Base-by-base conservation (phyloP, 2,797 vertebrate species). In the Halcyon leucocephala region DNA sequence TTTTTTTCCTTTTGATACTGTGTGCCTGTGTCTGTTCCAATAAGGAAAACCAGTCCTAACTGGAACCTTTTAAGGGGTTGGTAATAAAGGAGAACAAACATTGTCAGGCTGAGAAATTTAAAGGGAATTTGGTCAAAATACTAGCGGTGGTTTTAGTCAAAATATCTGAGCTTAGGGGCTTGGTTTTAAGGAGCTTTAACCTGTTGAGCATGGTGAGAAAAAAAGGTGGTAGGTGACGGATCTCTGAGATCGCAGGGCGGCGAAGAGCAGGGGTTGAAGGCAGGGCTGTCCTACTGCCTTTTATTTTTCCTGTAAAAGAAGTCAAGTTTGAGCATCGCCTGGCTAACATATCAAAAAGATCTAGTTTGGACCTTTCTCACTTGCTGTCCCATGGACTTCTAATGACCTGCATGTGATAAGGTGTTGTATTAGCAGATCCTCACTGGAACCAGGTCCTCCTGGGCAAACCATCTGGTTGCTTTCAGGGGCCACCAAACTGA, bases 91-190 rank as follows among this genome's bases (percentile, higher is more conserved):
- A 78, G 91, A 86, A 64, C 21, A 86, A 91, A 62, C 37, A 10
- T 41, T 67, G 71, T 19, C 31, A 49, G 57, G 69, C 77, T 89
- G 82, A 77, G 79, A 91, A 86, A 79, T 62, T 72, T 57, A 77
- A 82, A 91, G 58, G 73, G 73, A 71, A 72, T 92, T 83, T 71
- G 87, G 60, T 92, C 52, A 62, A 82, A 92, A 86, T 74, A 24
- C 24, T 24, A 14, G 51, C 20, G 51, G 60, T 31, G 16, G 31
- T 46, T 90, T 77, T 70, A 73, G 65, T 88, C 55, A 82, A 94
- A 94, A 88, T 88, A 58, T 13, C 58, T 26, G 82, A 79, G 42
- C 79, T 90, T 69, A 28, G 70, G 80, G 72, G 72, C 33, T 79
- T 85, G 51, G 3, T 61, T 95, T 87, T 46, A 42, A 42, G 61